These are phyloP conservation scores for Dasypus novemcinctus DNA, from an alignment of 2,113 vertebrate genomes.

Conservation along the genomic window DNA sequence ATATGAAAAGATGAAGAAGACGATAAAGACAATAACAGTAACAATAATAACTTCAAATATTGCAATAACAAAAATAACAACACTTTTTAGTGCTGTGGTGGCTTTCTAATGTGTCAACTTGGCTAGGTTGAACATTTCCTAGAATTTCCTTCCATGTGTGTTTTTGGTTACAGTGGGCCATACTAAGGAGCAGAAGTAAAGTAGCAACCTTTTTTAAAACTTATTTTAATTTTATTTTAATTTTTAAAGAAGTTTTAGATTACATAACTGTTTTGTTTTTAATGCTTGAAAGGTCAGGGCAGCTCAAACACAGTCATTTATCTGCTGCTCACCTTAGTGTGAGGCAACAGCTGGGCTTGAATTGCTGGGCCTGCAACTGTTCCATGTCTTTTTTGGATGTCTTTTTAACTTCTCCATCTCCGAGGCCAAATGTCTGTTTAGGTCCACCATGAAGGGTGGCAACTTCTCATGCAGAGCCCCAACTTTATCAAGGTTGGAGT, in stretches of 20 bases:
- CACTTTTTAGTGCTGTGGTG: background rate
- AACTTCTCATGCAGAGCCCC: background rate
- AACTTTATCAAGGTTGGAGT: background rate
- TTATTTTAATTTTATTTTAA: too few relatives aligned
- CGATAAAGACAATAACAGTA: too few relatives aligned
- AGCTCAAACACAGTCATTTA: background rate
- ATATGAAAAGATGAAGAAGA: too few relatives aligned
- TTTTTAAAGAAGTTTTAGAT: too few relatives aligned
- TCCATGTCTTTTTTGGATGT: background rate
- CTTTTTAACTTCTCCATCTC: background rate
- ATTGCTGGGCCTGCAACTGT: background rate
- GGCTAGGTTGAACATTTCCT: background rate
- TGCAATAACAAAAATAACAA: background rate
- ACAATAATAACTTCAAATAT: background rate
- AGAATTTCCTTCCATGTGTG: background rate
- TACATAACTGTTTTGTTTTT: background rate
- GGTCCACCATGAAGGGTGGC: background rate
- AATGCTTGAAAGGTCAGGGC: background rate
- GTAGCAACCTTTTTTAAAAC: too few relatives aligned
- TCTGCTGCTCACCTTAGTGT: background rate
- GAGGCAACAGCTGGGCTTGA: background rate
- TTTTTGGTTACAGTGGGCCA: background rate
- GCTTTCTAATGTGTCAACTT: background rate
- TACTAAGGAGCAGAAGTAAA: background rate
- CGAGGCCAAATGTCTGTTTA: background rate